Conservation (phyloP, 2,113 vertebrate species). For the Calonectris borealis region DNA sequence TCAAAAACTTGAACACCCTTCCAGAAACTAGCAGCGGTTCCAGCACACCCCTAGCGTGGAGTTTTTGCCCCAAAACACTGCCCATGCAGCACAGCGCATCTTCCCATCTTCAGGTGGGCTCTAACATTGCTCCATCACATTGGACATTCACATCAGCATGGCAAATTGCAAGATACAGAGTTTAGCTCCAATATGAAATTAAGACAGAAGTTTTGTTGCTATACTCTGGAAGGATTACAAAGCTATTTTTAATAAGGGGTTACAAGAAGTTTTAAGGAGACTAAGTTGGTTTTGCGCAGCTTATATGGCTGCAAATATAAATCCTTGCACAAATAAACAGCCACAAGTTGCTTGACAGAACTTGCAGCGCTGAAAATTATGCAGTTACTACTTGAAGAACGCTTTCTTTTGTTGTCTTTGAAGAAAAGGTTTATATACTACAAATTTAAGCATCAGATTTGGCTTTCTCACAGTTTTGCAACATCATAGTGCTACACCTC, state of each 20-base stretch:
- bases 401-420: not conserved
- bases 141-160: not conserved
- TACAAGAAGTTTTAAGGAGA: not conserved
- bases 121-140: fast-evolving
- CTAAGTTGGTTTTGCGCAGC: not conserved
- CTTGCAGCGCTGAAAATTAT: not conserved
- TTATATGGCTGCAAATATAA: not conserved
- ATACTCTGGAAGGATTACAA: not conserved
- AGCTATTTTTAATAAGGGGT: not conserved
- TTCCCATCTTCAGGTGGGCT: not conserved
- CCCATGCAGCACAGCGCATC: not conserved
- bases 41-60: fast-evolving
- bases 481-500: not conserved
- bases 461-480: not conserved
- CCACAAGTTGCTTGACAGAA: constrained; percentile 7
- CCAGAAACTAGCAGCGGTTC: not conserved
- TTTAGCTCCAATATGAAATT: not conserved
- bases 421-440: not conserved
- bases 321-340: not conserved
- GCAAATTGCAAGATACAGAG: not conserved
- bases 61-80: fast-evolving
- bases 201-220: not conserved
- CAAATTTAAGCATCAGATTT: not conserved
- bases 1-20: not conserved
- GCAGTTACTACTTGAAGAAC: not conserved